Base-by-base conservation (phyloP, 2,888 invertebrate genomes). In the Cyclophora albipunctata region DNA sequence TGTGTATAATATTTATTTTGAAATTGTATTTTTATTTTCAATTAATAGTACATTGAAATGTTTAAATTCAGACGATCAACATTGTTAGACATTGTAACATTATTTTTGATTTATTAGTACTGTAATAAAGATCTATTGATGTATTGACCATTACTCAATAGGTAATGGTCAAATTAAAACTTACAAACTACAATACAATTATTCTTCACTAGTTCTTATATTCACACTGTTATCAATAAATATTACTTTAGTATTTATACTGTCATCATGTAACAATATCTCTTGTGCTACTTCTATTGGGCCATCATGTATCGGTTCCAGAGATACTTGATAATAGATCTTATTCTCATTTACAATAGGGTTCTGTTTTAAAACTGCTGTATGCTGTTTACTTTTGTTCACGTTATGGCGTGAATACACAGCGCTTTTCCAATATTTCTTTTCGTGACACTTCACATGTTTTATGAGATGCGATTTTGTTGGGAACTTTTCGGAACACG, bases 391-490 rank as follows among this genome's bases (percentile, higher is more conserved):
- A 47, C 40, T 35, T 5, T 46, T 48, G 44, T 50, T 20, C 20
- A 20, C 20, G 20, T 20, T 20, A 20, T 20, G 20, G 20, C 20
- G 20, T 20, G 20, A 20, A 20, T 20, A 20, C 20, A 72, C 47
- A 3, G 68, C 43, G 37, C 52, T 57, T 41, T 58, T 61, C 1
- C 51, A 34, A 53, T 71, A 75, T 47, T 70, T 71, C 37, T 65
- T 66, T 33, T 57, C 57, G 48, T 84, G 83, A 3, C 59, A 63
- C 63, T 78, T 82, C 2, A 77, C 48, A 53, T 88, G 87, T 50
- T 75, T 81, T 40, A 71, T 59, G 35, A 83, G 67, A 49, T 81
- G 75, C 0, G 75, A 67, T 61, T 80, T 84, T 3, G 81, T 77
- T n/a, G 75, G 54, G 52, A 78, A 84, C 48, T 72, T 80, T 37